Percentiles rank a stretch among this genome's conserved stretches.
phyloP scores from a whole-genome alignment of 2,888 invertebrate species.

The Cephus nigrinus region DNA sequence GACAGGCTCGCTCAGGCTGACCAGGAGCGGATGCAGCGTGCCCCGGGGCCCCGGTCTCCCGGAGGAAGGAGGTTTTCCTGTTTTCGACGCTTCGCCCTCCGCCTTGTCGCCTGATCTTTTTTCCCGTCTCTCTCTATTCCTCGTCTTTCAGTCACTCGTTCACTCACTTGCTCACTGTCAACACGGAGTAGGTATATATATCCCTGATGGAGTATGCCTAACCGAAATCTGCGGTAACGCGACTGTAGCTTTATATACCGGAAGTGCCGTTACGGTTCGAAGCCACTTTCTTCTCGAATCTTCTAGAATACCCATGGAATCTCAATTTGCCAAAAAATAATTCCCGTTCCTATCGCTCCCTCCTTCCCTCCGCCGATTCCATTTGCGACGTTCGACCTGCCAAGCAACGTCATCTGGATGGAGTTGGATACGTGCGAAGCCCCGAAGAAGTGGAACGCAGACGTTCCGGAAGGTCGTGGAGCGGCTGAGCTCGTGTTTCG shows the following conservation, averaged over 20 bases:
- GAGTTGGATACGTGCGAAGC: not conserved
- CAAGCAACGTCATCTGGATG: not conserved
- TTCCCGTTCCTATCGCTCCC: not conserved
- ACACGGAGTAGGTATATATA: not conserved
- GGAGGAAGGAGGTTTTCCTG: not conserved
- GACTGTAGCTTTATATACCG: not conserved
- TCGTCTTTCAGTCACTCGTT: not conserved
- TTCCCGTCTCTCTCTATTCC: slow-evolving; percentile 4
- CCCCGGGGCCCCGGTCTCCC: not conserved
- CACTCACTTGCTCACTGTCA: not conserved
- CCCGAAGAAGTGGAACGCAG: slow-evolving; percentile 42
- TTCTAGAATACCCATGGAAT: not conserved
- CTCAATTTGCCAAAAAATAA: not conserved
- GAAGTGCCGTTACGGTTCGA: not conserved
- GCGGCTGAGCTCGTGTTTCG: slow-evolving; percentile 32
- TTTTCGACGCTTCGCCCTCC: not conserved
- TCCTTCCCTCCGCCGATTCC: not conserved
- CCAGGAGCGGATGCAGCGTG: not conserved
- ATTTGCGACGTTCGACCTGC: not conserved
- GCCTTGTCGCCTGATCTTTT: not conserved
- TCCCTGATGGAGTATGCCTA: not conserved
- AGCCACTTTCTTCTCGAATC: not conserved
- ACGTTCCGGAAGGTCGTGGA: slow-evolving; percentile 49
- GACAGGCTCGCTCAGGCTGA: slow-evolving; percentile 4
- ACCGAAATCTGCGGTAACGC: not conserved